A percentile compares a stretch with the other conserved stretches of the same genome.
Conservation (phyloP, 1,140 invertebrate species). For the Drosophila aff. region DNA sequence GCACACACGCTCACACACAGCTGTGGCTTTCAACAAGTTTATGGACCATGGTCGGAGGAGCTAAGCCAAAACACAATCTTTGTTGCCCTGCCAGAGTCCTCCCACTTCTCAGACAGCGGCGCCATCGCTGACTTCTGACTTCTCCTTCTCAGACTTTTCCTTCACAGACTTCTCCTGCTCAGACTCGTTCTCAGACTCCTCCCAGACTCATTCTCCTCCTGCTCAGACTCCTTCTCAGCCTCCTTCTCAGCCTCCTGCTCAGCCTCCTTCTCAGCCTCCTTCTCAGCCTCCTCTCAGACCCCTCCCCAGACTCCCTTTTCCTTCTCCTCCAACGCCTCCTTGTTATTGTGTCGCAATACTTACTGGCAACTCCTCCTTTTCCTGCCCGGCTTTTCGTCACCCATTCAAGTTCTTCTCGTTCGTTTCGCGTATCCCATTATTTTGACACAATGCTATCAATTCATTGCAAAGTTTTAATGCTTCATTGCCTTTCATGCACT, state of each 20-base stretch:
- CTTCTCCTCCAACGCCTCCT: slow-evolving; percentile 5
- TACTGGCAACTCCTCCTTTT: slow-evolving; percentile 11
- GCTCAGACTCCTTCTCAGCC: not conserved
- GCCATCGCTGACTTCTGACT: not conserved
- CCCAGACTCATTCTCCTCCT: not conserved
- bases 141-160: not conserved
- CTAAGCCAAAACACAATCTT: slow-evolving; percentile 49
- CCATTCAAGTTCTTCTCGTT: slow-evolving; percentile 50
- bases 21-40: slow-evolving; percentile 42
- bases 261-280: not conserved
- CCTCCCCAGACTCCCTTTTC: not conserved
- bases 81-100: not conserved
- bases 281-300: not conserved
- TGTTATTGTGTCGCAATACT: slow-evolving; percentile 45
- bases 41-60: slow-evolving; percentile 37
- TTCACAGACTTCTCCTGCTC: not conserved
- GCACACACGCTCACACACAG: not conserved
- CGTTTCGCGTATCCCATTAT: slow-evolving; percentile 4
- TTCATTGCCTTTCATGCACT: not conserved
- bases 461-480: slow-evolving; percentile 2
- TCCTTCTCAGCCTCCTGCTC: not conserved
- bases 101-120: not conserved
- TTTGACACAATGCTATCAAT: slow-evolving; percentile 8
- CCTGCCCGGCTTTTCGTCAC: slow-evolving; percentile 47
- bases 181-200: not conserved